Evolutionary conservation across 2,888 invertebrate genomes (phyloP).

Genomic region (Archips xylosteana): DNA sequence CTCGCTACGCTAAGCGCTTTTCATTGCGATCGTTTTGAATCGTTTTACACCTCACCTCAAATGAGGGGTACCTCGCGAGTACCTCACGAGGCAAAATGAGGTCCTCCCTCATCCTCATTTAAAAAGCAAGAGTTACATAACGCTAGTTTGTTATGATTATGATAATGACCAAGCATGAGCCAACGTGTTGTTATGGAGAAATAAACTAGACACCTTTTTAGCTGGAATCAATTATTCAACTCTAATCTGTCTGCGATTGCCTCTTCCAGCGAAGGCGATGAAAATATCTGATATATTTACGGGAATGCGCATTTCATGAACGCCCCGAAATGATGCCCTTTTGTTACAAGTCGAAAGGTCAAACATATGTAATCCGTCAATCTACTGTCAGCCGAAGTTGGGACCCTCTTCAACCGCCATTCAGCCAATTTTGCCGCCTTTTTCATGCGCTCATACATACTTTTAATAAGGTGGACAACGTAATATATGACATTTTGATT

Average conservation of each 20-base stretch:
- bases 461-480: conserved; percentile 3
- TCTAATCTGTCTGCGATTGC: not conserved
- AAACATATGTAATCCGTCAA: conserved; percentile 34
- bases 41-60: no score
- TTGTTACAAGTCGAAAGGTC: conserved; percentile 24
- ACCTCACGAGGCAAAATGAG: no score
- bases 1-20: no score
- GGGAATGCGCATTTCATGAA: not conserved
- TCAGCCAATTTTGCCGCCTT: conserved; percentile 13
- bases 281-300: conserved; percentile 1
- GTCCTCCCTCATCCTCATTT: no score
- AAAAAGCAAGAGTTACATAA: no score
- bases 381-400: conserved; percentile 15
- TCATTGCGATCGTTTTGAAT: no score
- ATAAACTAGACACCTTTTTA: not conserved
- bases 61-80: no score
- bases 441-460: not conserved
- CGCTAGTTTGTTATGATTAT: no score
- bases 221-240: not conserved
- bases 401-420: conserved; percentile 26
- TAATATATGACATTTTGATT: not conserved
- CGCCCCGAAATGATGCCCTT: not conserved
- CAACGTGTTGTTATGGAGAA: not conserved
- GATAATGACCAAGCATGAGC: no score
- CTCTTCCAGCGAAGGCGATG: not conserved